phyloP scores from a whole-genome alignment of 2,888 invertebrate genomes.

The Rotaria socialis region DNA sequence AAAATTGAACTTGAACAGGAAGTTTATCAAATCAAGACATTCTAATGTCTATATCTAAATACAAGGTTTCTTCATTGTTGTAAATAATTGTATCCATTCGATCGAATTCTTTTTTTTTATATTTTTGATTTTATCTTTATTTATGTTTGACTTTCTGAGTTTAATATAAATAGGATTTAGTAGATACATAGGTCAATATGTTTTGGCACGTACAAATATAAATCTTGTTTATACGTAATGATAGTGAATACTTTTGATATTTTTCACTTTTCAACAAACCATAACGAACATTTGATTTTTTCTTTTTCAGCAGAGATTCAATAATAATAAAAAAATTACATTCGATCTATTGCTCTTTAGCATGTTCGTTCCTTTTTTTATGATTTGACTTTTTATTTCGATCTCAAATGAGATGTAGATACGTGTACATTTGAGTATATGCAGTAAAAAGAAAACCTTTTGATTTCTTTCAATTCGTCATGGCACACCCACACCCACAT shows the following conservation, averaged over 20 bases:
- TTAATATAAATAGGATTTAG: background rate
- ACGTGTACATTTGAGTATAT: background rate
- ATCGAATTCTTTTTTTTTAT: background rate
- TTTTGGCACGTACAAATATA: background rate
- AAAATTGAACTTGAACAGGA: background rate
- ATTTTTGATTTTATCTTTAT: background rate
- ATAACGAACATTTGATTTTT: background rate
- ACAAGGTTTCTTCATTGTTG: background rate
- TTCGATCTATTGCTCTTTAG: background rate
- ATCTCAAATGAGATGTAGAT: background rate
- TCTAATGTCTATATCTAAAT: background rate
- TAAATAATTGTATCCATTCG: background rate
- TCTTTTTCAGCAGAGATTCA: background rate
- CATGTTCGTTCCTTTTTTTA: background rate
- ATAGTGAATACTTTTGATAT: background rate
- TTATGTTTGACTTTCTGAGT: background rate
- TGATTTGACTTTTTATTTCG: constrained; percentile 4
- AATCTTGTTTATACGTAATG: background rate
- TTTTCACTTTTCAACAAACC: background rate
- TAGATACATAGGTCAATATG: background rate
- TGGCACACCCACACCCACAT: background rate
- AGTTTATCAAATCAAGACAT: constrained; percentile 23
- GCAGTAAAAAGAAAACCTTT: constrained; percentile 4
- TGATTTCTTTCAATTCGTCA: background rate
- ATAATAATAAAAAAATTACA: background rate